Conservation (phyloP, 2,797 vertebrate species). For the Sebastes itinus region DNA sequence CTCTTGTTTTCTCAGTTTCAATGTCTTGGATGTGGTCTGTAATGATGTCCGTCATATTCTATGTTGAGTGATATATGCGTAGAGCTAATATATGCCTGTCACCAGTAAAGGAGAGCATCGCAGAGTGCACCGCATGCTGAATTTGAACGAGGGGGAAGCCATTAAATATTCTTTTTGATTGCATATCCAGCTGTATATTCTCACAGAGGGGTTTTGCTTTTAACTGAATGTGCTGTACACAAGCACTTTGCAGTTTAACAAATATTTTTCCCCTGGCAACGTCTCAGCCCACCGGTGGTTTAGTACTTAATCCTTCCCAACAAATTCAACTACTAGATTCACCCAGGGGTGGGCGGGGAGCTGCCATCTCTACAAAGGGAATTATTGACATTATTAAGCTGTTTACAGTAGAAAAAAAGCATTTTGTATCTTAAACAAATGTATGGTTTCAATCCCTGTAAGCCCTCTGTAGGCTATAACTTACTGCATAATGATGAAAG, state of each 20-base stretch:
- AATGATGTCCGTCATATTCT: constrained; percentile 25
- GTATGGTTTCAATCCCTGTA: constrained; percentile 41
- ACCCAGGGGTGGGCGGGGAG: constrained; percentile 63
- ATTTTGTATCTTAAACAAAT: constrained; percentile 63
- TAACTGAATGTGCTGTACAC: constrained; percentile 80
- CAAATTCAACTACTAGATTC: constrained; percentile 67
- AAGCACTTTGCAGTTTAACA: constrained; percentile 82
- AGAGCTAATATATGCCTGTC: constrained; percentile 68
- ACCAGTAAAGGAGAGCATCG: constrained; percentile 51
- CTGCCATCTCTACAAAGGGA: constrained; percentile 75
- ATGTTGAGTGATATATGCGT: constrained; percentile 41
- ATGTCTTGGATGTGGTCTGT: constrained; percentile 2
- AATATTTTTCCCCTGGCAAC: constrained; percentile 79
- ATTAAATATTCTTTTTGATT: constrained; percentile 86
- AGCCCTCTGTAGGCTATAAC: constrained; percentile 49
- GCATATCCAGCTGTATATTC: constrained; percentile 77
- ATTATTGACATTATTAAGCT: constrained; percentile 80
- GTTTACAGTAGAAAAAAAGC: constrained; percentile 64
- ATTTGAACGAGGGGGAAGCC: constrained; percentile 70
- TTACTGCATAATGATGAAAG: constrained; percentile 63
- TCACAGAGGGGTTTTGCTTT: constrained; percentile 76
- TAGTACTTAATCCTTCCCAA: constrained; percentile 75
- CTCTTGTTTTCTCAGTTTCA: background rate
- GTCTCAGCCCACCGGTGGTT: constrained; percentile 76
- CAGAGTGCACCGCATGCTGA: constrained; percentile 63